Evolutionary conservation across 30 jellyfish, hydroid and myxozoan species (phyloP), one percentile per base, ranked within the genome.

Genomic region (Chironex yamaguchii): DNA sequence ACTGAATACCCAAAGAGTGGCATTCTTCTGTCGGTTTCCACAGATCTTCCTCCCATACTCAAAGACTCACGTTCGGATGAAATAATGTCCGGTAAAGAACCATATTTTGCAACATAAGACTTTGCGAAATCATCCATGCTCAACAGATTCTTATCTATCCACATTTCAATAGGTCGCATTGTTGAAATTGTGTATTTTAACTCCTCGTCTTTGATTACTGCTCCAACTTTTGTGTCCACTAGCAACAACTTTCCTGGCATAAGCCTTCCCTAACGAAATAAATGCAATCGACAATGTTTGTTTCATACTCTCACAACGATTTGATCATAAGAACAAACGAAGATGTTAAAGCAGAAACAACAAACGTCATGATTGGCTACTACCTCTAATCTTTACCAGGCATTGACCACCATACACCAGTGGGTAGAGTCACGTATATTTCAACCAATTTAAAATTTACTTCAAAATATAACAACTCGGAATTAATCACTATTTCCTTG

Each of bases 1-100:
- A 86, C 96, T 6, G 96, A 68, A 50, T 86, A 86, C 13, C 96
- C 96, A 75, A 86, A 86, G 33, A 86, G 76, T 20, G 96, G 96
- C 87, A 86, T 29, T 50, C 96, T 75, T 50, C 96, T 51, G 51
- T 86, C 96, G 13, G 90, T 86, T 52, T 86, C 90, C 26, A 86
- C 96, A 2, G 96, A 86, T 54, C 90, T 76, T 67, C 90, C 90
- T 75, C 96, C 96, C 85, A 86, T 63, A 53, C 68, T 28, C 62
- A 53, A 27, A 1, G 95, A 85, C 51, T 63, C 87, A 26, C 90
- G 29, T 51, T 76, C 71, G 14, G 51, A 81, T 13, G 85, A 34
- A 22, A 86, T 86, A 31, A 26, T 64, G 67, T 86, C 90, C 0
- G 96, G 96, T 49, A 17, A 87, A 49, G 30, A 48, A 29, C 87